These are phyloP conservation scores for Bursaphelenchus mucronatus DNA, from an alignment of 1,140 invertebrate genomes.

Conservation along the genomic window DNA sequence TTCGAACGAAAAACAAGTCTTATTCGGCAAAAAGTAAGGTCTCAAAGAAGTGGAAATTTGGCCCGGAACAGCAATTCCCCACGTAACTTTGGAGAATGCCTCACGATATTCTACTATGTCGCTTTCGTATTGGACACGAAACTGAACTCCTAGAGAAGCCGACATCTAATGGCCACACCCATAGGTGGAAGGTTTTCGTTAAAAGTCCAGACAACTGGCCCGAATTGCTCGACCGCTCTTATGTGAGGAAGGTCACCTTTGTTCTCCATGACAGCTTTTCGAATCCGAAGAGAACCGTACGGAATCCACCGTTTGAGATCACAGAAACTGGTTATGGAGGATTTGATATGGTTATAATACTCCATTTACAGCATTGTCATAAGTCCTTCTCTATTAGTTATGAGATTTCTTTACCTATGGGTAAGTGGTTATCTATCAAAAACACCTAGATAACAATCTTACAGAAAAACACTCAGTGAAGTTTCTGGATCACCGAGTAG, in stretches of 20 bases:
- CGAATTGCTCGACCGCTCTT: constrained; percentile 6
- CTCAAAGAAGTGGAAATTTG: too few species aligned
- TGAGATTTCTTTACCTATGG: constrained; percentile 14
- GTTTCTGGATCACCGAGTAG: too few species aligned
- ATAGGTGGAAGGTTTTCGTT: constrained; percentile 19
- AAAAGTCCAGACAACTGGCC: neutral
- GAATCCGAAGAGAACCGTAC: constrained; percentile 10
- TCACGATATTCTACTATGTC: neutral
- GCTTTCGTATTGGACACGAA: constrained; percentile 10
- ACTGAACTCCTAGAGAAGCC: constrained; percentile 2
- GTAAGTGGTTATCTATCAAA: neutral
- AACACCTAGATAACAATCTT: too few species aligned
- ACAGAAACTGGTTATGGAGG: constrained; percentile 17
- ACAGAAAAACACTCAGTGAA: too few species aligned
- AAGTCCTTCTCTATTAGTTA: constrained; percentile 16
- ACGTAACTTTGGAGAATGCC: too few species aligned
- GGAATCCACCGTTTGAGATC: constrained; percentile 12
- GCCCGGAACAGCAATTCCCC: too few species aligned
- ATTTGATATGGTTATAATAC: constrained; percentile 1
- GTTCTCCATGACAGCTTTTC: constrained; percentile 11
- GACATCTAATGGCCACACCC: constrained; percentile 1
- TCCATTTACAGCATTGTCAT: neutral
- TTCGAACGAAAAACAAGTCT: too few species aligned
- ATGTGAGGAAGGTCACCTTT: constrained; percentile 13
- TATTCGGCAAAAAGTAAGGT: too few species aligned